These are phyloP conservation scores for Campopleginae sp. DNA, from an alignment of 2,888 invertebrate genomes.

Conservation along the genomic window DNA sequence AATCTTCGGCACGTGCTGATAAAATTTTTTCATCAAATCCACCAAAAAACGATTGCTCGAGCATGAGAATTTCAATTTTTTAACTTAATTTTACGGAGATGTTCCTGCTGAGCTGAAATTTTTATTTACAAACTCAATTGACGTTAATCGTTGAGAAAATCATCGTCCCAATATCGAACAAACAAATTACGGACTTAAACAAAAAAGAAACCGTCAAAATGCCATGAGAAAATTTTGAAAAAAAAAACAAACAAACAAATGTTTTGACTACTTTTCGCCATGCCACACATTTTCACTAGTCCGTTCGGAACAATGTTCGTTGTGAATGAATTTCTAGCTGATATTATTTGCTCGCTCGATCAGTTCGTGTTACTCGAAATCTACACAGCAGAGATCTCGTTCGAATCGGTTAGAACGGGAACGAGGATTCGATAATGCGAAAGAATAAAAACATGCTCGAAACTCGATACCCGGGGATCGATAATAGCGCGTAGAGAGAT, in stretches of 20 bases:
- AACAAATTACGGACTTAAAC: too few species aligned
- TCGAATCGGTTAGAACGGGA: neutral
- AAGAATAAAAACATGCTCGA: neutral
- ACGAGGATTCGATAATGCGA: neutral
- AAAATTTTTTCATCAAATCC: neutral
- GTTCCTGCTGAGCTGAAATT: neutral
- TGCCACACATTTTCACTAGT: neutral
- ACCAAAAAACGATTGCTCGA: neutral
- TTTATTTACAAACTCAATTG: too few species aligned
- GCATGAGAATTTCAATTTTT: neutral
- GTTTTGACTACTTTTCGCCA: neutral
- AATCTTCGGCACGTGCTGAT: neutral
- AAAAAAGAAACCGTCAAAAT: too few species aligned
- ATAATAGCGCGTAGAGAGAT: neutral
- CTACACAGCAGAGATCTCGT: neutral
- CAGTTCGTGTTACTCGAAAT: neutral
- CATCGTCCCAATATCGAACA: too few species aligned
- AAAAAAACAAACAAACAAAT: neutral
- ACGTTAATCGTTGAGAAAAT: too few species aligned
- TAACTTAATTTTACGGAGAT: neutral
- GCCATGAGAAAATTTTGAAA: too few species aligned
- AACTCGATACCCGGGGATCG: slow-evolving; percentile 5
- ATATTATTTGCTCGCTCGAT: neutral
- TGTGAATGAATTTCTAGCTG: neutral
- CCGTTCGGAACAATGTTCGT: neutral